Conservation (phyloP, 2,888 invertebrate genomes). For the Thera britannica region DNA sequence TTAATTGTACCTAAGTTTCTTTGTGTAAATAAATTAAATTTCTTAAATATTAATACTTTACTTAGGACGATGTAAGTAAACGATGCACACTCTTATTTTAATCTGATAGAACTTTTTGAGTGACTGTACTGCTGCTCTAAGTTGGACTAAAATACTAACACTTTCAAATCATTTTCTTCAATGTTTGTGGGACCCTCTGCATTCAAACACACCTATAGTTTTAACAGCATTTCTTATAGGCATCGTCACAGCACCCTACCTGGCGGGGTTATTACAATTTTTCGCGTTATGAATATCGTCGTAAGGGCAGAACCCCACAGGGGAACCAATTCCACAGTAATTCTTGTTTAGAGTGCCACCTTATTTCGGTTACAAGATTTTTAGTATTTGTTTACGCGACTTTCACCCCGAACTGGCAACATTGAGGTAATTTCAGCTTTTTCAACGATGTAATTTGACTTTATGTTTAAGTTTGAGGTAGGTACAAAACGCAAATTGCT, state of each 20-base stretch:
- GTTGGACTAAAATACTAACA: too few species aligned
- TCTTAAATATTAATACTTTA: too few species aligned
- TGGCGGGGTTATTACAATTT: constrained; percentile 83
- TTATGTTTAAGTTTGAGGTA: constrained; percentile 58
- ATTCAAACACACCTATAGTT: constrained; percentile 18
- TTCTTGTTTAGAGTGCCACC: constrained; percentile 83
- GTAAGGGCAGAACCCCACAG: constrained; percentile 58
- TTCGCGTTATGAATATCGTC: constrained; percentile 84
- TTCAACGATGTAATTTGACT: constrained; percentile 69
- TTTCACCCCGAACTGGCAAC: constrained; percentile 60
- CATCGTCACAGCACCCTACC: constrained; percentile 49
- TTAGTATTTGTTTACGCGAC: constrained; percentile 83
- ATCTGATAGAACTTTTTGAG: too few species aligned
- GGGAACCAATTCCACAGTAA: constrained; percentile 78
- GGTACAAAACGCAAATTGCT: constrained; percentile 66
- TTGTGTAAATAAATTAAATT: too few species aligned
- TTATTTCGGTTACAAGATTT: constrained; percentile 83
- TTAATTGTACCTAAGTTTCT: too few species aligned
- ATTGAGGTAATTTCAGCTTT: constrained; percentile 72
- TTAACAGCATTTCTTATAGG: constrained; percentile 56
- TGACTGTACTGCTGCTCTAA: too few species aligned
- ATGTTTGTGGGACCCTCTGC: neutral
- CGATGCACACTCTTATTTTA: too few species aligned
- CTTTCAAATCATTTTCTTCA: too few species aligned
- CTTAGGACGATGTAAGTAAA: too few species aligned